Conservation (phyloP, 1,140 invertebrate genomes). For the Brachionus calyciflorus region DNA sequence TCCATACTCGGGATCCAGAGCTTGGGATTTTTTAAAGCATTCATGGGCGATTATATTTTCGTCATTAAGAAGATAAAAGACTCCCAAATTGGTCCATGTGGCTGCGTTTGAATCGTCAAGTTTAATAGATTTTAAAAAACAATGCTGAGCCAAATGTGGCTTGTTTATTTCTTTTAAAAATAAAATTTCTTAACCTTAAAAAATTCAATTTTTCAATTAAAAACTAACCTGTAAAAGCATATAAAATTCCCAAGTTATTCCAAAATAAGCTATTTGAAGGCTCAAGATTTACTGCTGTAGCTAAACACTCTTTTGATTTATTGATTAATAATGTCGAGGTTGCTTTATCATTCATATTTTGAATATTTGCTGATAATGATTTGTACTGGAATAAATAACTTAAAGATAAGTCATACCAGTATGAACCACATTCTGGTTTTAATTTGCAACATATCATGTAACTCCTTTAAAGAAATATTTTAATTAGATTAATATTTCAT, state of each 20-base stretch:
- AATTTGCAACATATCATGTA: slow-evolving; percentile 40
- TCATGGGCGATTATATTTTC: slow-evolving; percentile 37
- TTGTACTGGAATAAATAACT: slow-evolving; percentile 21
- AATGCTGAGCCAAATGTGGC: slow-evolving; percentile 38
- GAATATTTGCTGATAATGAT: not conserved
- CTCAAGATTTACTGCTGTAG: slow-evolving; percentile 36
- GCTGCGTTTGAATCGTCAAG: slow-evolving; percentile 25
- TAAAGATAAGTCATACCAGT: slow-evolving; percentile 22
- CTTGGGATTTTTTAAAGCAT: slow-evolving; percentile 39
- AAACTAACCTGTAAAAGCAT: slow-evolving; percentile 16
- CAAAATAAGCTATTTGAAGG: not conserved
- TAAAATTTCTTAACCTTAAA: not conserved
- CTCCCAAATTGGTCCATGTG: slow-evolving; percentile 31
- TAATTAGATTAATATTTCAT: not conserved
- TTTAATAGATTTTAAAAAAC: slow-evolving; percentile 35
- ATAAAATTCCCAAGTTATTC: slow-evolving; percentile 36
- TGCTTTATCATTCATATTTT: slow-evolving; percentile 16
- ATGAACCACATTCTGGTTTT: slow-evolving; percentile 26
- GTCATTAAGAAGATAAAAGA: slow-evolving; percentile 15
- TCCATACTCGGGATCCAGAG: slow-evolving; percentile 35
- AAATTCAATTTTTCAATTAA: not conserved
- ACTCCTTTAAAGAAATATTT: not conserved
- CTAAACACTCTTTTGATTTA: slow-evolving; percentile 30
- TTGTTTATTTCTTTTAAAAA: slow-evolving; percentile 29
- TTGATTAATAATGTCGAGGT: not conserved